Base-by-base conservation (phyloP, 2,888 invertebrate species). In the Heliconius sara region DNA sequence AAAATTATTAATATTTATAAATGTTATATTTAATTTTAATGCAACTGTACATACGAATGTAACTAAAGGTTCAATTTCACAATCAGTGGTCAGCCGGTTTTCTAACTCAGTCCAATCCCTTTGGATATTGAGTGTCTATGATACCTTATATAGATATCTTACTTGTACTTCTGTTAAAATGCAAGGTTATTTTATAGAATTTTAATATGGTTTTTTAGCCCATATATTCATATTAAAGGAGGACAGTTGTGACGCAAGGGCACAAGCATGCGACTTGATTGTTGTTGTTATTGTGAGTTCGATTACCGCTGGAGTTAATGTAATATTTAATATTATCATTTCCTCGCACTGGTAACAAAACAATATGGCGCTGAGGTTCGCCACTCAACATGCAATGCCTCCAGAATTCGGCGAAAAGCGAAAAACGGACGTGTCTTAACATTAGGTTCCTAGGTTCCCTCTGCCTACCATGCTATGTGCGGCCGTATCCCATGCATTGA, bases 61-160 rank as follows among this genome's bases (percentile, higher is more conserved):
- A 84, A 76, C 78, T 84, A 84, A 86, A 87, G 87, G 88, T 86
- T 87, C 86, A 85, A 78, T 83, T 86, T 88, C 87, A 85, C 86
- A 88, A 89, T 81, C 80, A 85, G 86, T 81, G 76, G 86, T 84
- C 80, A 79, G 77, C 83, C 84, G 76, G 86, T 85, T 84, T 85
- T 85, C 86, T 86, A 86, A 86, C 85, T 81, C 75, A 70, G 77
- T 70, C 78, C 81, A 78, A 79, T 80, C 82, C 80, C 82, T 79
- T 79, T 57, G 30, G 67, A 60, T 68, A 76, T 80, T 39, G 72
- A 63, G 47, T 79, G 27, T 68, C 74, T 67, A 22, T 52, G 65
- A 72, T 79, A 77, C 43, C 75, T 79, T 30, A 79, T 79, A 77
- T 63, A 76, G 68, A 47, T 73, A 74, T 76, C 47, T 81, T 67